Evolutionary conservation across 1,140 invertebrate species (phyloP), one percentile per base, ranked within the genome.

Genomic region (Calephelis nemesis): DNA sequence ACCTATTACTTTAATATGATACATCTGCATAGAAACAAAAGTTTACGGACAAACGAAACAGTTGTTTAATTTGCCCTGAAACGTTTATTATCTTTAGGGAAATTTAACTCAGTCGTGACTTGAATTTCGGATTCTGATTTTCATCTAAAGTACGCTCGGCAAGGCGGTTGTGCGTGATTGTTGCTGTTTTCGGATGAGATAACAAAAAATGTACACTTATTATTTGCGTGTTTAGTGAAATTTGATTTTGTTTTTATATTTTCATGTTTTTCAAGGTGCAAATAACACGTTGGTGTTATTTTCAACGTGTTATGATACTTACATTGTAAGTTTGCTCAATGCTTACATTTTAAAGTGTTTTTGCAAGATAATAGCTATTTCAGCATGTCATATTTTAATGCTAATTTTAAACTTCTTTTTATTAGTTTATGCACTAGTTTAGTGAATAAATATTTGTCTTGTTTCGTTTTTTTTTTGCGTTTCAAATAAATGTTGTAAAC

Each of bases 1-100:
- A 45, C 8, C 42, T 45, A 9, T 45, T 45, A 45, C 3, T 5
- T 45, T 45, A 10, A 19, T 54, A 19, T 8, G 19, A 19, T 8
- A 15, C 10, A 54, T 19, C 15, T 54, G 15, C 30, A 54, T 19
- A 54, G 52, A 54, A 54, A 54, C 52, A 54, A 54, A 54, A 19
- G 52, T 54, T 54, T 30, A 30, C 52, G 52, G 4, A 63, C 62
- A 68, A 66, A 54, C 70, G 65, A 74, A 75, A 74, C 75, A 74
- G 63, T 71, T 73, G 77, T 77, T 77, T 79, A 74, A 77, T 77
- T 79, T 74, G 71, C 67, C 69, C 74, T 68, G 67, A 75, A 79
- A 75, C 75, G 72, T 77, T 77, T 77, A 77, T 79, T 79, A 79
- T 79, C 78, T 79, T 79, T 74, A 74, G 75, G 78, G 74, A 79